Evolutionary conservation across 2,113 vertebrate species (phyloP).

Genomic region (Anas platyrhynchos): DNA sequence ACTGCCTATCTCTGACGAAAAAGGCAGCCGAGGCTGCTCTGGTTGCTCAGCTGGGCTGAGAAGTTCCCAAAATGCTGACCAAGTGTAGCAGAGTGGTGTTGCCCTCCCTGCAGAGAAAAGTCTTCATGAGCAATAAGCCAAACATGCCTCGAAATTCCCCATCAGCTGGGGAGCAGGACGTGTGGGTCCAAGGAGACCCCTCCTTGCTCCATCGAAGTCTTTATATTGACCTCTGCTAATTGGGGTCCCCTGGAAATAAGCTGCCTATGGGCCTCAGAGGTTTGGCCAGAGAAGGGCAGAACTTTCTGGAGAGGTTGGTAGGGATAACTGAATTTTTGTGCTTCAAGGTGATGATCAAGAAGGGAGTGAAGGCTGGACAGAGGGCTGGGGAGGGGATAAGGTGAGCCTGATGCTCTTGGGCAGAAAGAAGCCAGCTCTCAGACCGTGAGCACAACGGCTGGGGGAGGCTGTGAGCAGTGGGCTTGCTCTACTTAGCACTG

Average conservation of each 20-base stretch:
- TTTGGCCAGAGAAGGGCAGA: not conserved
- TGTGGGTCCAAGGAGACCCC: not conserved
- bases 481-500: not conserved
- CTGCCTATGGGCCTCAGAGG: no score
- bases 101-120: not conserved
- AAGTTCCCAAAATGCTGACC: not conserved
- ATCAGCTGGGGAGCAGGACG: not conserved
- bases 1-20: not conserved
- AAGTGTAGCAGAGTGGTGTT: not conserved
- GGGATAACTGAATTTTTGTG: rapidly evolving
- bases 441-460: rapidly evolving
- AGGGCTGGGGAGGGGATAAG: not conserved
- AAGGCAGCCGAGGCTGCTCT: not conserved
- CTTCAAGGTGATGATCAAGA: not conserved
- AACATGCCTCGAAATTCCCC: not conserved
- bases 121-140: rapidly evolving
- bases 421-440: not conserved
- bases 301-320: not conserved
- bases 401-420: not conserved
- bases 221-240: not conserved
- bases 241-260: not conserved
- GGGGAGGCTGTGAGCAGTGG: not conserved
- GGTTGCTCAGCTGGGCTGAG: not conserved
- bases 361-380: not conserved
- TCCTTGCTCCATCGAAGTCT: not conserved